Conservation (phyloP, 1,140 invertebrate genomes). For the Cheumatopsyche charites region DNA sequence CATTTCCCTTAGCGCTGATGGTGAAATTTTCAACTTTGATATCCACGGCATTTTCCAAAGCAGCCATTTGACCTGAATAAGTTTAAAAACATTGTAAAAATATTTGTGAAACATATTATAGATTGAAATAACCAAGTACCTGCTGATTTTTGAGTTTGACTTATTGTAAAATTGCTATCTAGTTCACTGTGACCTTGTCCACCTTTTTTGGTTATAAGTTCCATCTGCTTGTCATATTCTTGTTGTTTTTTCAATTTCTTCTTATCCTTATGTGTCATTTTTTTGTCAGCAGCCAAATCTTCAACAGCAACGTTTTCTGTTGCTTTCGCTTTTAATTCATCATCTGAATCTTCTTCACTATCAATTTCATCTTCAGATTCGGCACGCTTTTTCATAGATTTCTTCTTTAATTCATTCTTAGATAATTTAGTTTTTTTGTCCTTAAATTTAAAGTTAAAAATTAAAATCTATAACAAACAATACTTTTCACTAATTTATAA, state of each 20-base stretch:
- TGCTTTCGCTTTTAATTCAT: constrained; percentile 46
- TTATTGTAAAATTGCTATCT: constrained; percentile 95
- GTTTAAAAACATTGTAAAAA: neutral
- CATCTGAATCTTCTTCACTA: constrained; percentile 48
- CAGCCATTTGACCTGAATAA: constrained; percentile 71
- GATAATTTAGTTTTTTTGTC: constrained; percentile 44
- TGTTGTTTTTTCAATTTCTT: constrained; percentile 93
- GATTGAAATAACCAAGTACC: constrained; percentile 55
- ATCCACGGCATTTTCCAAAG: constrained; percentile 93
- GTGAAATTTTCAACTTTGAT: constrained; percentile 99
- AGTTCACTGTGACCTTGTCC: constrained; percentile 86
- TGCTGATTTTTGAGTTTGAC: constrained; percentile 87
- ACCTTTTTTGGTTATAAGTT: constrained; percentile 85
- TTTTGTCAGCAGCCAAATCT: constrained; percentile 62
- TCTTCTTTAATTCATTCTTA: constrained; percentile 46
- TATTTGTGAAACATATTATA: neutral
- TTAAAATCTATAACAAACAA: neutral
- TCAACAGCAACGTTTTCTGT: constrained; percentile 23
- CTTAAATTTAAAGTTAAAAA: constrained; percentile 27
- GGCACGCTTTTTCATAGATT: constrained; percentile 42
- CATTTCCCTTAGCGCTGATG: constrained; percentile 96
- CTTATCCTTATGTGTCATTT: constrained; percentile 92
- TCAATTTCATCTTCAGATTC: constrained; percentile 41
- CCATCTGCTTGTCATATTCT: constrained; percentile 91
- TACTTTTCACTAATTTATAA: neutral